These are phyloP conservation scores for Cosmia trapezina DNA, from an alignment of 2,888 invertebrate species.

Conservation along the genomic window DNA sequence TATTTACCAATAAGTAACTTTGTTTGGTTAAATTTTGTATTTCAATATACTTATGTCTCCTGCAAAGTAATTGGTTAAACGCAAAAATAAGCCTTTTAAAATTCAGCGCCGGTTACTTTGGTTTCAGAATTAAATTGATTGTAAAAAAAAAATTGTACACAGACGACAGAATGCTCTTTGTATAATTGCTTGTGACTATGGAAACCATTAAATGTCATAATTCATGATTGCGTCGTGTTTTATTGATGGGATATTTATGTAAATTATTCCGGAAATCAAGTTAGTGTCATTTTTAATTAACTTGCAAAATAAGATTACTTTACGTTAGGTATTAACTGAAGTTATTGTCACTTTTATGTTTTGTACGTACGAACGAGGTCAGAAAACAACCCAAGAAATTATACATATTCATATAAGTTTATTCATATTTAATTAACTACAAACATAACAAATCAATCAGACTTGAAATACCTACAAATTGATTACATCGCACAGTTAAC, in stretches of 20 bases:
- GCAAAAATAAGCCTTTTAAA: conserved; percentile 40
- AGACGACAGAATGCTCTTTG: conserved; percentile 75
- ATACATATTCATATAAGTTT: neutral
- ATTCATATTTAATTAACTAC: neutral
- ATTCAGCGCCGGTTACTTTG: conserved; percentile 54
- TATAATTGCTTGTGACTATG: conserved; percentile 73
- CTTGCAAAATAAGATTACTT: conserved; percentile 14
- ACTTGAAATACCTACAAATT: conserved; percentile 41
- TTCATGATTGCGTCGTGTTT: conserved; percentile 47
- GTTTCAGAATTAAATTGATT: conserved; percentile 71
- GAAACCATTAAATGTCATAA: conserved; percentile 60
- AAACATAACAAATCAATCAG: conserved; percentile 40
- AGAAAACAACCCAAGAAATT: neutral
- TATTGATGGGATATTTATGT: conserved; percentile 47
- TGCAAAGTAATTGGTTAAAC: conserved; percentile 40
- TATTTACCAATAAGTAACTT: neutral
- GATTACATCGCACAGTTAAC: conserved; percentile 44
- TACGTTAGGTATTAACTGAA: neutral
- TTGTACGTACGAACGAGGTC: too few species aligned
- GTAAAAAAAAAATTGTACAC: conserved; percentile 68
- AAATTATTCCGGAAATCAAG: conserved; percentile 50
- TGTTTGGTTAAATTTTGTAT: neutral
- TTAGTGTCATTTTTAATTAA: conserved; percentile 32
- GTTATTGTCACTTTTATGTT: neutral
- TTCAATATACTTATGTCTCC: conserved; percentile 2